Evolutionary conservation across 2,113 vertebrate genomes (phyloP), one percentile per base, ranked within the genome.

Genomic region (Symphodus melops): DNA sequence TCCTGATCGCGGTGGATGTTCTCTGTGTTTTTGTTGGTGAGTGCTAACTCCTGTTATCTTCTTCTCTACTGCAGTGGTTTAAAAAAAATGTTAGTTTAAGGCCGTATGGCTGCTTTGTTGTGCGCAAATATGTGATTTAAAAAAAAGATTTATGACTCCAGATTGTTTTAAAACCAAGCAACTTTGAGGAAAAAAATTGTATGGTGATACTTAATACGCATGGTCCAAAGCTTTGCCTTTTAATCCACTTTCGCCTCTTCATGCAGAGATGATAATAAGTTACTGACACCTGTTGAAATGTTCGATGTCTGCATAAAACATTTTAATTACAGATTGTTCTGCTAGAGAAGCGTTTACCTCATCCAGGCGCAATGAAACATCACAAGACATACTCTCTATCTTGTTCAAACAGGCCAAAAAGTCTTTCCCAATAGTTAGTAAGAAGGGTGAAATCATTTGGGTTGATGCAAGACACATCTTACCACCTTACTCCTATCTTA

Each of bases 11-110:
- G 70, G 93, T 96, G 88, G 96, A 97, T 89, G 79, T 97, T 79
- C 93, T 97, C 6, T 97, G 95, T 82, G 87, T 96, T 69, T 67
- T 94, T 77, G 90, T 95, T 37, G 96, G 96, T 97, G 86, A 97
- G 96, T 90, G 2, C 3, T 54, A 59, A 0, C 33, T 5, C 42
- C 19, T 21, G 9, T 48, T 55, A 19, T 44, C 11, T 36, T n/a
- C 13, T 23, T 21, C 60, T 36, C 25, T 69, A 9, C n/a, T 54
- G 16, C 33, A 9, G 79, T 86, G 88, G 86, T 79, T 88, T 71
- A 77, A 75, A 65, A 63, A 4, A 0, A 55, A 36, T 33, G 58
- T 39, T 12, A 21, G 10, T 54, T 63, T 44, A 71, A 17, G 3
- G 39, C 61, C 20, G 2, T 17, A 13, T 0, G 23, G 42, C n/a